Evolutionary conservation across 2,113 vertebrate species (phyloP).

Genomic region (Sylvia atricapilla): DNA sequence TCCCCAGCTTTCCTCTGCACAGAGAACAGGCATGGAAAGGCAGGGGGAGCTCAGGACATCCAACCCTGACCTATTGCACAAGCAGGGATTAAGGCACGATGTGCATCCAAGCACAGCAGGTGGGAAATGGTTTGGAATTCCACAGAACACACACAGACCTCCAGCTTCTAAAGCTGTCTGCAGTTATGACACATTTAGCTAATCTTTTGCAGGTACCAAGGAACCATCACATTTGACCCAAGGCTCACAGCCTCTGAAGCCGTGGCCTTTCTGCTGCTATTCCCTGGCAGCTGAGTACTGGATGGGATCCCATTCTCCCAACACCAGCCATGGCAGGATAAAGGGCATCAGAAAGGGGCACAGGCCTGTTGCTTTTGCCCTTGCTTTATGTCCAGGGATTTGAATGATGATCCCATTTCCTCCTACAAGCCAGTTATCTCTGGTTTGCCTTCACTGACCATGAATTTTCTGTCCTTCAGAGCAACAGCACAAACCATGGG

Average conservation of each 20-base stretch:
- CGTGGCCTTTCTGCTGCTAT: neutral
- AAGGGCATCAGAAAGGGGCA: neutral
- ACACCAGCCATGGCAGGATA: neutral
- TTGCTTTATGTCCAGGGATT: neutral
- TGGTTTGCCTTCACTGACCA: neutral
- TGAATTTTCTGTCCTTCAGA: constrained; percentile 9
- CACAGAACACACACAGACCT: neutral
- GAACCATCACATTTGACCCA: neutral
- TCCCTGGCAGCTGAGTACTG: neutral
- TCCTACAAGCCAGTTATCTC: neutral
- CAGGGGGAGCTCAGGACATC: neutral
- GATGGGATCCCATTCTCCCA: neutral
- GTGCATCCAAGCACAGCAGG: neutral
- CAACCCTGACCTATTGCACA: neutral
- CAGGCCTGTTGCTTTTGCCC: neutral
- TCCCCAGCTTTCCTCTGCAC: neutral
- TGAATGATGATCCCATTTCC: neutral
- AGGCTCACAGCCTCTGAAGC: neutral
- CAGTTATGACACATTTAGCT: neutral
- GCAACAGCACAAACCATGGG: neutral
- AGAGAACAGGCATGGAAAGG: neutral
- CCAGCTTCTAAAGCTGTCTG: neutral
- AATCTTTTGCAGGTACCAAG: neutral
- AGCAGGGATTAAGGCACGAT: neutral
- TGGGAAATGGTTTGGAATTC: neutral